Conservation (phyloP, 2,888 invertebrate genomes). For the Acrocera orbiculus region DNA sequence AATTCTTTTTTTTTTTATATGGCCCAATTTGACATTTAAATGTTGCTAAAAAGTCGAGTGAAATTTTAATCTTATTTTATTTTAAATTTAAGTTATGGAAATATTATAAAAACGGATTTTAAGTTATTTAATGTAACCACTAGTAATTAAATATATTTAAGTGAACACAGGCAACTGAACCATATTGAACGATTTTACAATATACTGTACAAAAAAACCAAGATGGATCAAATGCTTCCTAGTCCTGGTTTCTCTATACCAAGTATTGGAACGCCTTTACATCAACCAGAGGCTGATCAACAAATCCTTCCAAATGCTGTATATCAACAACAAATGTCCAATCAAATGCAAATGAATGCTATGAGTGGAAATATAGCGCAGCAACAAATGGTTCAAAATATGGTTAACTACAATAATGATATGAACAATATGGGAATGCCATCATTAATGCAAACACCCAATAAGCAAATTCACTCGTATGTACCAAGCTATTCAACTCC, state of each 20-base stretch:
- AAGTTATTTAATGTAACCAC: no score
- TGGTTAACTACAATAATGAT: conserved; percentile 8
- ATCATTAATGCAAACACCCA: conserved; percentile 45
- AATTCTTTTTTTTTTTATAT: no score
- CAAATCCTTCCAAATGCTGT: conserved; percentile 72
- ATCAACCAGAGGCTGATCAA: conserved; percentile 83
- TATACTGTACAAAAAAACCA: conserved; percentile 14
- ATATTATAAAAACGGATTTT: no score
- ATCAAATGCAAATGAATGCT: conserved; percentile 25
- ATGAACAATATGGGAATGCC: conserved; percentile 37
- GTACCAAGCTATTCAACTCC: conserved; percentile 61
- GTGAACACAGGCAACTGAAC: no score
- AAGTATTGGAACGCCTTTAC: conserved; percentile 75
- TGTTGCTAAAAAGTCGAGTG: no score
- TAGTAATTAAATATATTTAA: no score
- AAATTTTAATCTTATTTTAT: no score
- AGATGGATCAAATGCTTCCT: conserved; percentile 80
- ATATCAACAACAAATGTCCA: conserved; percentile 47
- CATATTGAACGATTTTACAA: no score
- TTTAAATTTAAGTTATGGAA: no score
- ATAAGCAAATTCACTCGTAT: conserved; percentile 57
- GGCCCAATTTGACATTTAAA: no score
- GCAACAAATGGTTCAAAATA: conserved; percentile 14
- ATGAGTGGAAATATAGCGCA: conserved; percentile 9
- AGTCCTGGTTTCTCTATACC: conserved; percentile 81